Evolutionary conservation across 2,888 invertebrate species (phyloP), one percentile per base, ranked within the genome.

Genomic region (Helicoverpa assulta): DNA sequence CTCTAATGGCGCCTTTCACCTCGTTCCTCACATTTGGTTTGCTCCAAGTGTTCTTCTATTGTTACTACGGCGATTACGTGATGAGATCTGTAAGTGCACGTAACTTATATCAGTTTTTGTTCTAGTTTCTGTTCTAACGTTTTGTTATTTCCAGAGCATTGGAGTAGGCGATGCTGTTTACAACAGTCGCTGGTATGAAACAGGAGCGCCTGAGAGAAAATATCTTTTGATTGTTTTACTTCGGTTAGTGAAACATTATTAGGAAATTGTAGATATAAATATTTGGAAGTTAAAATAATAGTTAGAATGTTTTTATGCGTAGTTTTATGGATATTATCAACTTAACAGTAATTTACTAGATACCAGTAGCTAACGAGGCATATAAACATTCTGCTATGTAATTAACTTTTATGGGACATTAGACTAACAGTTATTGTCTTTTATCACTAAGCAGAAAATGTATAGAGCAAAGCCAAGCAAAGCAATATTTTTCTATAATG

Each of bases 1-100:
- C 84, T 19, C 58, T 88, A 47, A 86, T 86, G 72, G 72, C 81
- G 5, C 89, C 91, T 6, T 93, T 91, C 68, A 74, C 87, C 4
- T 61, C 80, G 8, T 91, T 92, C 68, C 79, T 92, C 2, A 52
- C 74, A 5, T 78, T 89, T 72, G 87, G 87, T n/a, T 77, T 88
- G 52, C 58, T 89, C 14, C 92, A 93, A 83, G 89, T 91, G 80
- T 92, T 83, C 78, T 76, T 90, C 5, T 80, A 91, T 29, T 93
- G 92, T 76, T 91, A 90, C 76, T 92, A 87, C 52, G 90, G 93
- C 7, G 91, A 92, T 73, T 71, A 84, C 43, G 68, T 93, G 12
- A 90, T 89, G 78, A 80, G 77, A 73, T 87, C 90, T 47, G 93
- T 92, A 78, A 89, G 90, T 77, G 47, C 53, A 43, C 56, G 37